Evolutionary conservation across 2,113 vertebrate species (phyloP), one percentile per base, ranked within the genome.

Genomic region (Leucoraja erinaceus): DNA sequence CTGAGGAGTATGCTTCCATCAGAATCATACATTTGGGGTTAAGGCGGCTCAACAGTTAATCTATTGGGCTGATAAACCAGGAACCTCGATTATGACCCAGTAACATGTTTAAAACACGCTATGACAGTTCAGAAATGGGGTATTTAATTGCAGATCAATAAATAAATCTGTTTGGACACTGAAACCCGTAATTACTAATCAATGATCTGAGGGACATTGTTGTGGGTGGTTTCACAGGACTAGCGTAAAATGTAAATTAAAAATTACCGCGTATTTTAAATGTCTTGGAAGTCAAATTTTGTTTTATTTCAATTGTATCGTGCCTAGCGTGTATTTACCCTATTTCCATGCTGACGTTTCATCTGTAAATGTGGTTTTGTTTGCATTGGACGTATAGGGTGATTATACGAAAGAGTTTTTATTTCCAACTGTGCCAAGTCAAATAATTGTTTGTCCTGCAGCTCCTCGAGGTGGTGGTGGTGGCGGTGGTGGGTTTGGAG

Each of bases 401-500:
- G 4, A 18, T n/a, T 47, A 81, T 10, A 11, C 22, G 28, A 12
- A 54, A 59, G 3, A 14, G 61, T 93, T 3, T 5, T 33, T 11
- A 18, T 92, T 93, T 3, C 96, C 96, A 16, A 86, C 95, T 94
- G 92, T 96, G 96, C 93, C 95, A 96, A 96, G 97, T 96, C 1
- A 97, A 97, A 75, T 93, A 0, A 33, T n/a, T 22, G 25, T 93
- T 59, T 2, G 47, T 70, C 75, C 79, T 78, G 0, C 61, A 83
- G 93, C 93, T 20, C 93, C 93, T n/a, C 96, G 96, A 0, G 98
- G 98, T n/a, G n/a, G n/a, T n/a, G n/a, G n/a, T n/a, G n/a, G n/a
- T n/a, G n/a, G n/a, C 0, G 98, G 98, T 0, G 95, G 98, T 0
- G 95, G 93, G 5, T 93, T 95, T 16, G 95, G 96, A 0, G 93